Percentiles rank a stretch among this genome's conserved stretches.
Evolutionary conservation across 2,113 vertebrate species (phyloP).

Genomic region (Caranx melampygus): DNA sequence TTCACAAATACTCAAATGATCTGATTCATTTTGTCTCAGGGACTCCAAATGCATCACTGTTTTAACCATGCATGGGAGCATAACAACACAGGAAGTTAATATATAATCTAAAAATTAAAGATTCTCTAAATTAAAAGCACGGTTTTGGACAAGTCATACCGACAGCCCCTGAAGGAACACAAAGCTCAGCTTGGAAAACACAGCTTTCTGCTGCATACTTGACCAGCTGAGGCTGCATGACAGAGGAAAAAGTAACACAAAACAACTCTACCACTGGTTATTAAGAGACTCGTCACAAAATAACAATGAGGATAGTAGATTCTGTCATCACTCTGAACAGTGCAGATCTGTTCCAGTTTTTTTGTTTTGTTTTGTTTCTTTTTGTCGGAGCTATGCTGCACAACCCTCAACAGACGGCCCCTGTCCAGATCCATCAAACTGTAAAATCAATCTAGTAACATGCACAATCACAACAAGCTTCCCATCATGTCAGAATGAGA

Average conservation of each 20-base stretch:
- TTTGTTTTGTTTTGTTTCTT: slow-evolving; percentile 1
- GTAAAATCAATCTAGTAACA: slow-evolving; percentile 62
- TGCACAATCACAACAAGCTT: slow-evolving; percentile 49
- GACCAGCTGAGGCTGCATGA: slow-evolving; percentile 39
- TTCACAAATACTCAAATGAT: slow-evolving; percentile 10
- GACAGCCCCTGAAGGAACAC: slow-evolving; percentile 2
- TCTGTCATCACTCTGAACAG: slow-evolving; percentile 39
- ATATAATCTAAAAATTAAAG: not conserved
- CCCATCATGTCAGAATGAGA: slow-evolving; percentile 40
- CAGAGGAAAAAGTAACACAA: slow-evolving; percentile 49
- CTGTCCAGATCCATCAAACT: slow-evolving; percentile 60
- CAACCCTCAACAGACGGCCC: slow-evolving; percentile 44
- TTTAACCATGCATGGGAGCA: not conserved
- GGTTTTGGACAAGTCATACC: not conserved
- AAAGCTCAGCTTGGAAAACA: not conserved
- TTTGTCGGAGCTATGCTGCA: not conserved
- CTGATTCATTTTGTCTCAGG: not conserved
- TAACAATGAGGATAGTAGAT: slow-evolving; percentile 27
- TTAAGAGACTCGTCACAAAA: slow-evolving; percentile 59
- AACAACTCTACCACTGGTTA: slow-evolving; percentile 61
- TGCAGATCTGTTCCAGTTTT: slow-evolving; percentile 17
- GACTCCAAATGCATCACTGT: not conserved
- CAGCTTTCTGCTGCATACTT: slow-evolving; percentile 2
- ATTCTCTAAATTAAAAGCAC: slow-evolving; percentile 1
- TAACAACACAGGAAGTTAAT: not conserved